Conservation (phyloP, 1,140 invertebrate genomes). For the Leucophenga varia region DNA sequence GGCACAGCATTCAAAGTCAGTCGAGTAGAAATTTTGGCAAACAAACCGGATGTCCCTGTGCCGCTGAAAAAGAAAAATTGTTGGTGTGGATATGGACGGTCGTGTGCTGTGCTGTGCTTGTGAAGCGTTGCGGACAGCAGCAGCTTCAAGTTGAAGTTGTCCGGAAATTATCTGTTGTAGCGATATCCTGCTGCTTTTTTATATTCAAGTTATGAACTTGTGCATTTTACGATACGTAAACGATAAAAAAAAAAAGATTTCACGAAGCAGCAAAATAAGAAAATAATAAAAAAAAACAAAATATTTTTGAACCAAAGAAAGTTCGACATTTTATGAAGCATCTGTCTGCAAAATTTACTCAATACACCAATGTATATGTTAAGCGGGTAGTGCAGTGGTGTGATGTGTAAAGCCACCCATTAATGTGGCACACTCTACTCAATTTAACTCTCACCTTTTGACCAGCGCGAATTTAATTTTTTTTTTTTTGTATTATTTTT, state of each 20-base stretch:
- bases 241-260: not conserved
- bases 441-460: too few relatives aligned
- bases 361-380: too few relatives aligned
- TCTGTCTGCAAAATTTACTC: too few relatives aligned
- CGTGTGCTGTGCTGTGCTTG: too few relatives aligned
- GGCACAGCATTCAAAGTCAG: slow-evolving; percentile 38
- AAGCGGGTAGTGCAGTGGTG: too few relatives aligned
- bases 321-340: too few relatives aligned
- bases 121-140: slow-evolving; percentile 11
- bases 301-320: not conserved
- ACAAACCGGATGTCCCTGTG: slow-evolving; percentile 34
- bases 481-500: too few relatives aligned
- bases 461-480: too few relatives aligned
- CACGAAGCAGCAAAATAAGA: not conserved
- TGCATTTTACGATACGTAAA: not conserved
- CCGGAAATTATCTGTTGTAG: slow-evolving; percentile 55
- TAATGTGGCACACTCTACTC: too few relatives aligned
- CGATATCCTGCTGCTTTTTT: slow-evolving; percentile 54
- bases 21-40: slow-evolving; percentile 46
- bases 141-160: slow-evolving; percentile 47
- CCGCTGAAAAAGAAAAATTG: too few relatives aligned
- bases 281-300: not conserved
- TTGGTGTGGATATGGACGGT: slow-evolving; percentile 10
- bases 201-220: slow-evolving; percentile 51
- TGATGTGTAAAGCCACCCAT: too few relatives aligned